These are phyloP conservation scores for Clinocottus analis DNA, from an alignment of 2,113 vertebrate species.

Conservation along the genomic window DNA sequence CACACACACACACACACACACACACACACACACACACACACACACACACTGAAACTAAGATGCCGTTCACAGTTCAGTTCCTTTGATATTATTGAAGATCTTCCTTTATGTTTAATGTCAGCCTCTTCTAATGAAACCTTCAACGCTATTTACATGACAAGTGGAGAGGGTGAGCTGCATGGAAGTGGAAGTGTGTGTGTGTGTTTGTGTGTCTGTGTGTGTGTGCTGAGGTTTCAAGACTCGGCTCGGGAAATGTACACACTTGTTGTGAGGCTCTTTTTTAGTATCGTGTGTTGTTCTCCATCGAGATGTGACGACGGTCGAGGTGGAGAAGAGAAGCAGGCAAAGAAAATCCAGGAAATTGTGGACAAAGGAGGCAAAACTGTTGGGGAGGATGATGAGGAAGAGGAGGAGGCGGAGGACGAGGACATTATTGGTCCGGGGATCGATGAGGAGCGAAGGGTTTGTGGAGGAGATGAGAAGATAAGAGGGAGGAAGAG, in stretches of 20 bases:
- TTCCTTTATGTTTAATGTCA: conserved; percentile 9
- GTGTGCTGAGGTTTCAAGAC: conserved; percentile 13
- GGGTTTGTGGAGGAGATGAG: conserved; percentile 22
- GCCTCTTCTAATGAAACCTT: conserved; percentile 23
- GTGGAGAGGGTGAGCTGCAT: neutral
- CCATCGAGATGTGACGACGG: neutral
- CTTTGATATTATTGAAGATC: neutral
- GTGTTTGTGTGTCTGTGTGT: too few relatives aligned
- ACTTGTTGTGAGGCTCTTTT: neutral
- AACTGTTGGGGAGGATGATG: neutral
- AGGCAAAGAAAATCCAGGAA: neutral
- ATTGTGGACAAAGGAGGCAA: neutral
- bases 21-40: neutral
- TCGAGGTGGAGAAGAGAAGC: neutral
- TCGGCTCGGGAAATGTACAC: conserved; percentile 10
- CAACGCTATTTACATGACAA: neutral
- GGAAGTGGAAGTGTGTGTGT: conserved; percentile 16
- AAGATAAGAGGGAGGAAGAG: conserved; percentile 3
- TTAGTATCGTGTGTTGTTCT: neutral
- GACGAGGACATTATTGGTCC: conserved; percentile 21
- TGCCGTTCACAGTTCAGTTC: conserved; percentile 20
- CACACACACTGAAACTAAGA: conserved; percentile 29
- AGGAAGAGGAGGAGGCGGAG: conserved; percentile 33
- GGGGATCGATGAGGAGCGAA: conserved; percentile 15
- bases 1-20: neutral